Base-by-base conservation (phyloP, 2,888 invertebrate genomes). In the Drosophila affinis region DNA sequence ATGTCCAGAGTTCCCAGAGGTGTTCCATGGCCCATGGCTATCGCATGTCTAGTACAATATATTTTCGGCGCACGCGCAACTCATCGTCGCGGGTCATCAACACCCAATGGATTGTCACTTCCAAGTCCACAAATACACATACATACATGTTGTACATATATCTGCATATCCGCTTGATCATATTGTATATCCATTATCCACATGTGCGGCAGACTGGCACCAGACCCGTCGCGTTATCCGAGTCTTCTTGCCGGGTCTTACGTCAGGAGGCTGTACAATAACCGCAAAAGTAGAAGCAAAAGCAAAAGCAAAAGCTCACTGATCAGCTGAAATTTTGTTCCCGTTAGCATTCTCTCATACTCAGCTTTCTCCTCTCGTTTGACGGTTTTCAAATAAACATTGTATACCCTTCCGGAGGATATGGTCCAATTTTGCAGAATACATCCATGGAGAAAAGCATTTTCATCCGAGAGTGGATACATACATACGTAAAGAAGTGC, bases 11-110 rank as follows among this genome's bases (percentile, higher is more conserved):
- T 3, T 65, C 65, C 67, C 67, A 67, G 58, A 69, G 70, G 67
- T 67, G 70, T 67, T 69, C 45, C 62, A 48, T 24, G 58, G 45
- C 51, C 39, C 44, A 24, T 24, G 21, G 49, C 65, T 69, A 67
- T 65, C 65, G 65, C 65, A 65, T 65, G 57, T 65, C 69, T 69
- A 44, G 0, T 68, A 10, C 32, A 32, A 32, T 32, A 34, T 34
- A 4, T 32, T 32, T 34, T 34, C 12, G 12, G 70, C 58, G 67
- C 67, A 67, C 70, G 65, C 70, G 65, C 65, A 67, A 17, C 34
- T 9, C 61, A 14, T 48, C 47, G 48, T 47, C 60, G 34, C 34
- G 12, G 34, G 34, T 34, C 34, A 3, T 34, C 12, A 34, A 12
- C 34, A 34, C 34, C 34, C 34, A 3, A 34, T 12, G 34, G 34